Conservation (phyloP, 2,113 vertebrate genomes). For the Cryptomyrus ogoouensis region DNA sequence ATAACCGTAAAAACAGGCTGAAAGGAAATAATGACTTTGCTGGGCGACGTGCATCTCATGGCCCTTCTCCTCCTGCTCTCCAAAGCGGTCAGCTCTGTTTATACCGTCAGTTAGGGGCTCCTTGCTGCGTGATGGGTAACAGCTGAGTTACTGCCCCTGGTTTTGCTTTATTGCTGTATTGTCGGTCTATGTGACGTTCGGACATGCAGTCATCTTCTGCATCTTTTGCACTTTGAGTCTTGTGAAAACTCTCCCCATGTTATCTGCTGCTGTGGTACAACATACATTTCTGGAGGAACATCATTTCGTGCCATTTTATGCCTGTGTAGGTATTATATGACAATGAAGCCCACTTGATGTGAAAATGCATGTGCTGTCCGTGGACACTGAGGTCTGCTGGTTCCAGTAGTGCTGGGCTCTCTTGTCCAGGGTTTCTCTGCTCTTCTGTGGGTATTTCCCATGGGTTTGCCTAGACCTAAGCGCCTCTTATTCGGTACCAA, state of each 20-base stretch:
- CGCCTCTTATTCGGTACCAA: not conserved
- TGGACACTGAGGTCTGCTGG: not conserved
- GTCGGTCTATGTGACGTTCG: not conserved
- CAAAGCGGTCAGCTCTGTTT: not conserved
- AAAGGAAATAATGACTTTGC: not conserved
- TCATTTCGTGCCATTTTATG: not conserved
- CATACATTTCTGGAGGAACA: not conserved
- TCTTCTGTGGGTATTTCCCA: not conserved
- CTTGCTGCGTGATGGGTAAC: not conserved
- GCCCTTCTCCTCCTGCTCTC: not conserved
- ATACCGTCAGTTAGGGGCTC: not conserved
- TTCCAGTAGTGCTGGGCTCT: not conserved
- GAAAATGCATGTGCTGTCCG: not conserved
- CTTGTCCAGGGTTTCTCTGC: not conserved
- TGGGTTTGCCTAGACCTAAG: not conserved
- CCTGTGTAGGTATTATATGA: not conserved
- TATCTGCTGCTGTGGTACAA: not conserved
- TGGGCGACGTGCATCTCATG: not conserved
- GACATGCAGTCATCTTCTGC: not conserved
- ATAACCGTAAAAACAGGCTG: not conserved
- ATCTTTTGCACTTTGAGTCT: not conserved
- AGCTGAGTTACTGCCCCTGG: not conserved
- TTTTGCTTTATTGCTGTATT: not conserved
- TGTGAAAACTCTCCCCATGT: not conserved
- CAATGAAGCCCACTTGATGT: not conserved